Conservation (phyloP, 2,888 invertebrate species). For the Automeris io region DNA sequence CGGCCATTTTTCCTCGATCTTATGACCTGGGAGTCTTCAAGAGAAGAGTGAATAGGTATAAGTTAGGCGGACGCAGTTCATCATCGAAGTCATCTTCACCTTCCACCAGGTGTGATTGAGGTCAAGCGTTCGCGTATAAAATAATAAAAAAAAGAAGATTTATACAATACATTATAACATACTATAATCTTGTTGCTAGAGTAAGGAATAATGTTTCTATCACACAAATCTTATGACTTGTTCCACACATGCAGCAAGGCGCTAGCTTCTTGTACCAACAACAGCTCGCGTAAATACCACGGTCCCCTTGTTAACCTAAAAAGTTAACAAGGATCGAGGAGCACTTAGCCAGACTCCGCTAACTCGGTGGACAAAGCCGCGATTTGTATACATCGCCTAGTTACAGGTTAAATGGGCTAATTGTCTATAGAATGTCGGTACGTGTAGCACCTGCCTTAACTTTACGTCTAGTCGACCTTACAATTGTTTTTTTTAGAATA, state of each 20-base stretch:
- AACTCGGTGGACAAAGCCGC: constrained; percentile 66
- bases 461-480: constrained; percentile 11
- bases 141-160: too few species aligned
- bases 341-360: constrained; percentile 61
- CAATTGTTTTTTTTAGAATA: not conserved
- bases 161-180: too few species aligned
- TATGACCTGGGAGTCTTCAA: too few species aligned
- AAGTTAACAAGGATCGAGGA: constrained; percentile 70
- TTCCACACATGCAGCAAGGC: constrained; percentile 28
- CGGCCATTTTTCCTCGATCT: too few species aligned
- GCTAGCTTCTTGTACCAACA: constrained; percentile 54
- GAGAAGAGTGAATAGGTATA: too few species aligned
- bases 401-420: constrained; percentile 68
- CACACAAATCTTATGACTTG: constrained; percentile 11
- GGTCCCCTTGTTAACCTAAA: constrained; percentile 68
- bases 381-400: constrained; percentile 66
- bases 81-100: too few species aligned
- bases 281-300: constrained; percentile 44
- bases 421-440: constrained; percentile 62
- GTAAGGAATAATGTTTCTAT: not conserved
- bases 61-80: too few species aligned
- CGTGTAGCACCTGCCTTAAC: constrained; percentile 24
- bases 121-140: too few species aligned
- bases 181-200: too few species aligned
- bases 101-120: too few species aligned